Conservation (phyloP, 2,113 vertebrate species). For the Mixornis gularis region DNA sequence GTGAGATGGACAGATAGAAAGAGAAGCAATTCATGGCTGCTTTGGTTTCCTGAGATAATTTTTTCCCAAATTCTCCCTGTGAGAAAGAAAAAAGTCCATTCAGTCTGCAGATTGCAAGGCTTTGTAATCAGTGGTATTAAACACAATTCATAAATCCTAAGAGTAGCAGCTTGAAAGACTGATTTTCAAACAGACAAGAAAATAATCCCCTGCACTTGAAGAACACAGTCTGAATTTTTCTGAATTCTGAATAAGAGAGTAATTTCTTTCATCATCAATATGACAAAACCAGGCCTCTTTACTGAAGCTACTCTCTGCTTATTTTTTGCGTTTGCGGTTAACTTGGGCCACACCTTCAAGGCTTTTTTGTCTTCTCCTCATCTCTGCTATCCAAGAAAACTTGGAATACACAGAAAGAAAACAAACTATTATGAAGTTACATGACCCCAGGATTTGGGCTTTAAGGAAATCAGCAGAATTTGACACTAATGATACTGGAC, state of each 20-base stretch:
- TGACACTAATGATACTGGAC: neutral
- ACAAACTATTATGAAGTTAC: neutral
- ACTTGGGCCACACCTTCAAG: neutral
- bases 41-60: neutral
- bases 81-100: neutral
- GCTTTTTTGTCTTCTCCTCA: neutral
- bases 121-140: constrained; percentile 11
- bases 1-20: neutral
- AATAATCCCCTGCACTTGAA: neutral
- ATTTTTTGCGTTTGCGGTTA: neutral
- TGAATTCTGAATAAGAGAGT: neutral
- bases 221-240: neutral
- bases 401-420: neutral
- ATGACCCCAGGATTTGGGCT: neutral
- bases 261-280: neutral
- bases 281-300: neutral
- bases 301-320: neutral
- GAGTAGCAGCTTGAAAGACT: neutral
- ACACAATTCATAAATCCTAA: neutral
- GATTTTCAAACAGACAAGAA: neutral
- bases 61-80: neutral
- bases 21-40: neutral
- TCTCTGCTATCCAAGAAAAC: neutral
- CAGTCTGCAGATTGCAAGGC: neutral
- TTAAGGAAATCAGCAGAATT: neutral